Evolutionary conservation across 1,140 invertebrate species (phyloP), one percentile per base, ranked within the genome.

Genomic region (Yoshiicerus persimilis): DNA sequence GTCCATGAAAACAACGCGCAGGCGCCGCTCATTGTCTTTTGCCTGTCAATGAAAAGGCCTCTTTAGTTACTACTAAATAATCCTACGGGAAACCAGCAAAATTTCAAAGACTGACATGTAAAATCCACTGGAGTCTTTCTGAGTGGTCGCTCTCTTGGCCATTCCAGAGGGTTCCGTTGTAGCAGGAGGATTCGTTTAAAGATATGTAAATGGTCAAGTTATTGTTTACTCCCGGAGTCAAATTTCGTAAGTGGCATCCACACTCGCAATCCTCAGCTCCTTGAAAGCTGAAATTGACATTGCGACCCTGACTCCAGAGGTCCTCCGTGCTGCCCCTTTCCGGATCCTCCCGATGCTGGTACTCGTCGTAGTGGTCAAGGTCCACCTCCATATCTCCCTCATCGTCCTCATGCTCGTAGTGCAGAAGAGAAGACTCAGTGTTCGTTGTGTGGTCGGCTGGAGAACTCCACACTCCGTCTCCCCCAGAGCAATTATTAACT

Each of bases 161-260:
- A 9, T n/a, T n/a, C n/a, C n/a, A 9, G 32, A 80, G 47, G 88
- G 87, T 9, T 34, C 87, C 66, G 4, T 70, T 10, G 2, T 23
- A 27, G 80, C 90, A 91, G 23, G 87, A 87, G 2, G 90, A 90
- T 9, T 91, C 88, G 66, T 90, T 90, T 8, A 89, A 88, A 38
- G 89, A 85, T 10, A 91, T 36, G 47, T 88, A 38, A 27, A 91
- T 85, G 75, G 87, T 84, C 16, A 91, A 83, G 4, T 89, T 70
- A 64, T 88, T 88, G 86, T 91, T 91, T 30, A 80, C 87, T 1
- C 84, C 88, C 0, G 89, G 89, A 4, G 70, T 64, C 32, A 91
- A 66, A 75, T 91, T 87, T 80, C 89, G 38, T 4, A 91, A 39
- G 56, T 89, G 88, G 38, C 90, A 91, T 10, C 90, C 90, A 38